Evolutionary conservation across 2,888 invertebrate genomes (phyloP).

Genomic region (Gari tellinella): DNA sequence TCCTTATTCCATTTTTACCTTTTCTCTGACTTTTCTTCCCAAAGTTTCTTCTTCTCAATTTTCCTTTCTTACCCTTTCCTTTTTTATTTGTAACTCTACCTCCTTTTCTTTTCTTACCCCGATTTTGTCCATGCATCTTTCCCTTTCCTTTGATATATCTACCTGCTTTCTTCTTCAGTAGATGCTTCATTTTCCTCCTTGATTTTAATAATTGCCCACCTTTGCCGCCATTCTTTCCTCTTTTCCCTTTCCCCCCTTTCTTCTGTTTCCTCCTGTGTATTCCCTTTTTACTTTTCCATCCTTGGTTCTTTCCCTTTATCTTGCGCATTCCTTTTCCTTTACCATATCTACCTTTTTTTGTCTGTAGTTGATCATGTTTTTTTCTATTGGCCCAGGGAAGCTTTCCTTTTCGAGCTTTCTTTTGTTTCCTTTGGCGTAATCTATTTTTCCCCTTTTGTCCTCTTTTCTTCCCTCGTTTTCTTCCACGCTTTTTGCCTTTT

Average conservation of each 20-base stretch:
- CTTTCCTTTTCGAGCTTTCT: conserved; percentile 4
- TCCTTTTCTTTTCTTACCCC: background rate
- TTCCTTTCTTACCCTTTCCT: background rate
- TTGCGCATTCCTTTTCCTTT: conserved; percentile 1
- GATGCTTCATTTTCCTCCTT: background rate
- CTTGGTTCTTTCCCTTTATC: background rate
- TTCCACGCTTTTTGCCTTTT: background rate
- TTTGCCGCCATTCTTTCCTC: background rate
- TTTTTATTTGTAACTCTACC: background rate
- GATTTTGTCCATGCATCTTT: background rate
- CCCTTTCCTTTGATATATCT: background rate
- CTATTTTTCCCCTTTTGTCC: background rate
- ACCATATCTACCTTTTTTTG: background rate
- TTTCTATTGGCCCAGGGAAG: background rate
- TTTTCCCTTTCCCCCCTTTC: background rate
- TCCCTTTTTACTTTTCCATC: background rate
- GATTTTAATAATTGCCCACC: background rate
- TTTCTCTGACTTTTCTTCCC: background rate
- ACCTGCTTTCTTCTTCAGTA: background rate
- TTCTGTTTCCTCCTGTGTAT: background rate
- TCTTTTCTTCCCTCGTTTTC: background rate
- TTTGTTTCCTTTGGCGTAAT: background rate
- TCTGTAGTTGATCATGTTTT: background rate
- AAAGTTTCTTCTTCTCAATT: background rate
- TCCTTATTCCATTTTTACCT: background rate